Percentiles rank a stretch among this genome's conserved stretches.
phyloP scores from a whole-genome alignment of 1,140 invertebrate species.

The Belonocnema kinseyi region DNA sequence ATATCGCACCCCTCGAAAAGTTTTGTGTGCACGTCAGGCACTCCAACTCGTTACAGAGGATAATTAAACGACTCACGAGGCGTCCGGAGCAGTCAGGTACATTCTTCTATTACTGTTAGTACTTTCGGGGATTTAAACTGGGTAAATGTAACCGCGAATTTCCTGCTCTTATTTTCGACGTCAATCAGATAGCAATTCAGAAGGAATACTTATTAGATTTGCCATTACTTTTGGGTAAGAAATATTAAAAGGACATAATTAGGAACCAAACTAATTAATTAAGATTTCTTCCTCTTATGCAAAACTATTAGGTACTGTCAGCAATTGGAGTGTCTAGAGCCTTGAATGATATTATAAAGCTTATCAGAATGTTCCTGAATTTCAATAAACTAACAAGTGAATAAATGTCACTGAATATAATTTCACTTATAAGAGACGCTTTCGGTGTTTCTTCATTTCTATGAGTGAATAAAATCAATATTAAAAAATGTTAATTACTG shows the following conservation, averaged over 20 bases:
- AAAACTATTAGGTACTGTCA: too few species aligned
- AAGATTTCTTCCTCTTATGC: too few species aligned
- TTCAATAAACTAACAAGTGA: too few species aligned
- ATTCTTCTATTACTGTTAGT: slow-evolving; percentile 66
- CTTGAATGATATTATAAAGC: too few species aligned
- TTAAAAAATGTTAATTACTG: background rate
- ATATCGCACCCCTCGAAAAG: slow-evolving; percentile 64
- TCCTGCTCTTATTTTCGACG: slow-evolving; percentile 20
- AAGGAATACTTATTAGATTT: background rate
- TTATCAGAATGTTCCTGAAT: too few species aligned
- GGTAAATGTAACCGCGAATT: slow-evolving; percentile 22
- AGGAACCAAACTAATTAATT: too few species aligned
- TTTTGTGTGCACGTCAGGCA: slow-evolving; percentile 72
- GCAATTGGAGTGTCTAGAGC: too few species aligned
- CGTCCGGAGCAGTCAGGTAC: slow-evolving; percentile 56
- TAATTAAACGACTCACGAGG: slow-evolving; percentile 75
- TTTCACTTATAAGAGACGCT: too few species aligned
- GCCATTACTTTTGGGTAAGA: background rate
- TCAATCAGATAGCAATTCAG: background rate
- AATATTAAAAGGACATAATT: background rate
- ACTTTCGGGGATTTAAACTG: slow-evolving; percentile 51
- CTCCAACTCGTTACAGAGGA: slow-evolving; percentile 74
- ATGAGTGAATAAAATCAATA: too few species aligned
- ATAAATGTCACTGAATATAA: too few species aligned
- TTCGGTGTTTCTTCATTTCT: too few species aligned